phyloP scores from a whole-genome alignment of 2,113 vertebrate species.

The Polypterus bichir region DNA sequence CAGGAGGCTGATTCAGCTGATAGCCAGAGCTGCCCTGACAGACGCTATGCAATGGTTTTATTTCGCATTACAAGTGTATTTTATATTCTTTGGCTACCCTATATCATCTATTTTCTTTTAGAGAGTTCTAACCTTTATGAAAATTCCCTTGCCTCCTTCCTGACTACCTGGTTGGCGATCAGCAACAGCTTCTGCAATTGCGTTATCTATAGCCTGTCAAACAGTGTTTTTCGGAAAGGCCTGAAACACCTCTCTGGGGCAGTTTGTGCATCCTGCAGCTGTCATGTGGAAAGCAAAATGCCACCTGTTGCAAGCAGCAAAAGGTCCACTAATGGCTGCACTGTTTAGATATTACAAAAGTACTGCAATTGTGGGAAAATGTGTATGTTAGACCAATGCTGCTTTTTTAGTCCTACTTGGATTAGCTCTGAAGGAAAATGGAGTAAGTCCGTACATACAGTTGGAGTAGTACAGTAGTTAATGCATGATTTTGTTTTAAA shows the following conservation, averaged over 20 bases:
- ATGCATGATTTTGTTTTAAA: too few species aligned
- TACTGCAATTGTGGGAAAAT: too few species aligned
- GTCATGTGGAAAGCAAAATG: slow-evolving; percentile 55
- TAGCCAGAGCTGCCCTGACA: slow-evolving; percentile 69
- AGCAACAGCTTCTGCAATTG: slow-evolving; percentile 99
- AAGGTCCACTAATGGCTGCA: slow-evolving; percentile 56
- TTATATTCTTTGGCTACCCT: slow-evolving; percentile 93
- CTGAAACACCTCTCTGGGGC: slow-evolving; percentile 74
- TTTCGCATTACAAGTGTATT: slow-evolving; percentile 97
- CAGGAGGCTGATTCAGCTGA: slow-evolving; percentile 55
- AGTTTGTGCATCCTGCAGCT: slow-evolving; percentile 72
- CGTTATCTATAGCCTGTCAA: slow-evolving; percentile 96
- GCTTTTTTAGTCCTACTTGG: too few species aligned
- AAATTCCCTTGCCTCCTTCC: slow-evolving; percentile 71
- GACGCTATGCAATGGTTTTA: slow-evolving; percentile 86
- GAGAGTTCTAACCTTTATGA: slow-evolving; percentile 80
- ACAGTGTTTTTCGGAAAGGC: slow-evolving; percentile 91
- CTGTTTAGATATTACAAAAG: slow-evolving; percentile 26
- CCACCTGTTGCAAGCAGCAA: slow-evolving; percentile 44
- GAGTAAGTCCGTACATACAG: too few species aligned
- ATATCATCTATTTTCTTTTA: slow-evolving; percentile 91
- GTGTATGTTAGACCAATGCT: too few species aligned
- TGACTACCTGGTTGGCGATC: slow-evolving; percentile 96
- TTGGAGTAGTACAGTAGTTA: too few species aligned
- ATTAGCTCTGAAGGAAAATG: too few species aligned